Evolutionary conservation across 2,888 invertebrate genomes (phyloP), one percentile per base, ranked within the genome.

Genomic region (Acrobeloides nanus): DNA sequence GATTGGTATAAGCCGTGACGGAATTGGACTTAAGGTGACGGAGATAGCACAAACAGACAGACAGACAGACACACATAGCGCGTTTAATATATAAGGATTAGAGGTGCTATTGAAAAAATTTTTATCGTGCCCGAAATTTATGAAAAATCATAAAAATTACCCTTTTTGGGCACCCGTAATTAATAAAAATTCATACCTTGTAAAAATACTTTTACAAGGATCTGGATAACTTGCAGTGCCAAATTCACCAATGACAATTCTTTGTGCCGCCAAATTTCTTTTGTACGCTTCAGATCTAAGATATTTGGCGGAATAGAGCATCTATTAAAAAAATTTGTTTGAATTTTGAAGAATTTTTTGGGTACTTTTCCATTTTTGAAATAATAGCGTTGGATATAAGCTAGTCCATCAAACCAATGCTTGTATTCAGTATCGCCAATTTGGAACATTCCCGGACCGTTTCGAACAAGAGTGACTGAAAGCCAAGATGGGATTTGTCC

Each of bases 361-460:
- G 31, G 7, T 15, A 18, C 44, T 24, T 57, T 44, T 5, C 71
- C 68, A 27, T 67, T 47, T 24, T 58, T 44, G 32, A 74, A 60
- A 27, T 50, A 48, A 45, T 61, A 74, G 24, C 59, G 51, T n/a
- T 71, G 68, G 18, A 74, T 31, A 31, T 72, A 76, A 0, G 89
- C 87, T 1, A 89, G 83, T 62, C 88, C 84, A 75, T 90, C 90
- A 72, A 90, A 90, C 23, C 89, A 76, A 74, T 90, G 90, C 44
- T 84, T 80, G 71, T 84, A 87, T 24, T 79, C 78, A 78, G 83
- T 83, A 6, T 83, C 78, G 1, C 88, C 88, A 37, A 87, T 46
- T 12, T 21, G 46, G 27, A 45, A 45, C 10, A 21, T 26, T 12
- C 50, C 45, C 23, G 49, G 48, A 4, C 48, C 48, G n/a, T 48